Evolutionary conservation across 1,140 invertebrate species (phyloP), one percentile per base, ranked within the genome.

Genomic region (Sarcophaga bullata): DNA sequence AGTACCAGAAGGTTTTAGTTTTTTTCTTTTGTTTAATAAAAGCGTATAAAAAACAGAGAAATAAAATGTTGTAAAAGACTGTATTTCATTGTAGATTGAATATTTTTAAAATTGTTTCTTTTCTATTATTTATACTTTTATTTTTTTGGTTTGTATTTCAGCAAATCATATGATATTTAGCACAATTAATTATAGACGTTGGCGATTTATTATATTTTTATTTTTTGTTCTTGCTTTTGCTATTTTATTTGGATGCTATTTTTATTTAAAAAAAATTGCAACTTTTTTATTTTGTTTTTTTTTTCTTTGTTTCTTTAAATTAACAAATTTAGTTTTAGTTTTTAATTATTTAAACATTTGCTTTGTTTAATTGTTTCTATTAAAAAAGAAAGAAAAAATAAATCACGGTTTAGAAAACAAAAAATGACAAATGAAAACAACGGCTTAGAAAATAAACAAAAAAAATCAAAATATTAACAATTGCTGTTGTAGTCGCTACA

Each of bases 311-410:
- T 54, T 54, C 52, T 54, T 11, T 54, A 11, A 11, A 54, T 54
- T 54, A 54, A 54, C 25, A 37, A 37, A 37, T 37, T 37, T 19
- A 68, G 17, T 68, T 68, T 75, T 47, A 37, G 4, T 73, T 73
- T 47, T 75, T 75, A 75, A 75, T 68, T 68, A 68, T 68, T 68
- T 68, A 68, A 17, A 68, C 62, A 68, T 68, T 68, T 25, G 62
- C 62, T 68, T 68, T 68, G 62, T 68, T 17, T 19, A 68, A 68
- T 75, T 75, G 15, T 75, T 75, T 48, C 11, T 47, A 15, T 4
- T 6, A 68, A 8, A 68, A n/a, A 68, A 46, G 46, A 72, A 25
- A 73, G 25, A 73, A 73, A 54, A 54, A 54, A 54, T 54, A 54
- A 15, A 54, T 15, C 10, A 75, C 25, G 25, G 25, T 37, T 37